These are phyloP conservation scores for Tribolium castaneum DNA, from an alignment of 1,140 invertebrate genomes.

Conservation along the genomic window DNA sequence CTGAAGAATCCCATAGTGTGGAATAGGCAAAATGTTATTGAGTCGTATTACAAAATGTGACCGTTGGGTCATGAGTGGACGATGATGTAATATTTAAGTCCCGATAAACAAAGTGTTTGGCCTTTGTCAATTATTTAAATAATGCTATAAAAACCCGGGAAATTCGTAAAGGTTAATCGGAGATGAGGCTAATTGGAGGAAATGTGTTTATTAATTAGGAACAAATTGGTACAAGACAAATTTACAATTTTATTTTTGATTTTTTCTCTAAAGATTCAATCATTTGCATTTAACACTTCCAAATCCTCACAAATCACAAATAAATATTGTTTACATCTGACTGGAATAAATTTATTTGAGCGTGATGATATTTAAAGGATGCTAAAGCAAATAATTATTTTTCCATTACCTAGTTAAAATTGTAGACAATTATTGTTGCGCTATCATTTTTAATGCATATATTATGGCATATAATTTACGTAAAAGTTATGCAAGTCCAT, in stretches of 20 bases:
- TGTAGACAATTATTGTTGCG: neutral
- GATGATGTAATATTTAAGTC: conserved; percentile 7
- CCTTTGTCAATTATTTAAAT: conserved; percentile 20
- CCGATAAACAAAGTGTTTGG: conserved; percentile 21
- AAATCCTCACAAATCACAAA: neutral
- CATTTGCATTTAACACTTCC: neutral
- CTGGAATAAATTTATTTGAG: neutral
- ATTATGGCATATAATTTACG: neutral
- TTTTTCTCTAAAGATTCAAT: too few species aligned
- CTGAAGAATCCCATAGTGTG: neutral
- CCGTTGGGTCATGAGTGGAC: conserved; percentile 6
- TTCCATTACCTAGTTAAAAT: neutral
- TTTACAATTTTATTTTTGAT: too few species aligned
- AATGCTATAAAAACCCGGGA: conserved; percentile 20
- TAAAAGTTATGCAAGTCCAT: neutral
- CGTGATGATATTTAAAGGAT: neutral
- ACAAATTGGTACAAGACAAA: too few species aligned
- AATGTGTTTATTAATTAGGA: neutral
- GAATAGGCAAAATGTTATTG: conserved; percentile 4
- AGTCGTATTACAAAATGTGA: conserved; percentile 20
- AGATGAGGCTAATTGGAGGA: neutral
- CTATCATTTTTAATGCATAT: neutral
- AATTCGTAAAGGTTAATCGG: conserved; percentile 14
- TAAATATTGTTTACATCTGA: neutral
- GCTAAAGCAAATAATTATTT: neutral